Evolutionary conservation across 2,888 invertebrate species (phyloP).

Genomic region (Melanchra persicariae): DNA sequence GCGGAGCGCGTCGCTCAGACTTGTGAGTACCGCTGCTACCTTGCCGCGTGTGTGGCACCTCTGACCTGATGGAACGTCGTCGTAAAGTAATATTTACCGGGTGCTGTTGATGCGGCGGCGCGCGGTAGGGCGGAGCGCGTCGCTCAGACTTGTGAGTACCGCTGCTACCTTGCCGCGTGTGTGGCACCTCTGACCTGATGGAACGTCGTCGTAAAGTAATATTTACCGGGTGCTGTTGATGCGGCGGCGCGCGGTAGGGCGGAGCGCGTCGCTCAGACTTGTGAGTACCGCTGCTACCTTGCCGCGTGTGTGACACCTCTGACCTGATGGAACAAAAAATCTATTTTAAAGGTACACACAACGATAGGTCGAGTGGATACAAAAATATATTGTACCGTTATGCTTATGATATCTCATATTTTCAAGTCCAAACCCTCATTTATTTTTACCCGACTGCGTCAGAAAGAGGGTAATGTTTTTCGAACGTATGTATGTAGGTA

Average conservation of each 20-base stretch:
- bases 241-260: slow-evolving; percentile 82
- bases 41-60: slow-evolving; percentile 79
- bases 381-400: too few relatives aligned
- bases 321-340: slow-evolving; percentile 63
- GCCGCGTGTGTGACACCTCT: slow-evolving; percentile 79
- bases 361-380: too few relatives aligned
- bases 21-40: slow-evolving; percentile 74
- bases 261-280: slow-evolving; percentile 74
- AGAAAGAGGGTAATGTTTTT: too few relatives aligned
- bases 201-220: too few relatives aligned
- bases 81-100: slow-evolving; percentile 47
- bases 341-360: too few relatives aligned
- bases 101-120: slow-evolving; percentile 77
- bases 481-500: too few relatives aligned
- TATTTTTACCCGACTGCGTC: too few relatives aligned
- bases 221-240: slow-evolving; percentile 64
- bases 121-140: slow-evolving; percentile 80
- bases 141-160: slow-evolving; percentile 70
- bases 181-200: slow-evolving; percentile 72
- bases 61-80: slow-evolving; percentile 66
- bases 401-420: too few relatives aligned
- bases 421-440: too few relatives aligned
- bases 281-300: slow-evolving; percentile 75
- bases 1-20: slow-evolving; percentile 75
- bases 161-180: slow-evolving; percentile 81